Evolutionary conservation across 2,797 vertebrate genomes (phyloP).

Genomic region (Gobio occitaniae): DNA sequence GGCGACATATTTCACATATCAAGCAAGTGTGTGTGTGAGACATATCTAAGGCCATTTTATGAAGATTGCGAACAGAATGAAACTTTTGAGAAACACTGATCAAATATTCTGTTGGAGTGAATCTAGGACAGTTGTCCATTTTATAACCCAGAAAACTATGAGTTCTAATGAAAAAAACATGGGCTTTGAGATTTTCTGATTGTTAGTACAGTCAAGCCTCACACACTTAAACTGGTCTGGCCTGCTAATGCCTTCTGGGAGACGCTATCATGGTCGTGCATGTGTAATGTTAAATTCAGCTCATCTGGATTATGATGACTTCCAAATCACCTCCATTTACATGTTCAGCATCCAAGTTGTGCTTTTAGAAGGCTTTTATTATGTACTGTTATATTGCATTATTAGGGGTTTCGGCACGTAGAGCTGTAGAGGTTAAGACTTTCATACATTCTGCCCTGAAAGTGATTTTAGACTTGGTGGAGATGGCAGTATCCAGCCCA

Average conservation of each 20-base stretch:
- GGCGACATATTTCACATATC: not conserved
- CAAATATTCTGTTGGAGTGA: slow-evolving; percentile 23
- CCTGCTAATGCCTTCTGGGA: slow-evolving; percentile 34
- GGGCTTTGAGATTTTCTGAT: slow-evolving; percentile 20
- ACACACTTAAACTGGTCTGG: not conserved
- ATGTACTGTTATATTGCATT: not conserved
- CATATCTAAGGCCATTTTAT: not conserved
- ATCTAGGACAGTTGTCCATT: slow-evolving; percentile 32
- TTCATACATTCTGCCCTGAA: too few species aligned
- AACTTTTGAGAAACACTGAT: slow-evolving; percentile 31
- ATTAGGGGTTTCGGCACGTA: not conserved
- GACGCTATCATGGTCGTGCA: slow-evolving; percentile 8
- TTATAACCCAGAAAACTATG: slow-evolving; percentile 23
- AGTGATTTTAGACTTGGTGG: too few species aligned
- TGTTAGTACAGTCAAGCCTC: slow-evolving; percentile 32
- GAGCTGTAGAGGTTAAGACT: too few species aligned
- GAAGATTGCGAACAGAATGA: not conserved
- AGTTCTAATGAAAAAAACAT: slow-evolving; percentile 31
- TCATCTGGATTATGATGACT: not conserved
- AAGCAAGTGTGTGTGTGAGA: not conserved
- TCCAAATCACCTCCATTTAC: slow-evolving; percentile 1
- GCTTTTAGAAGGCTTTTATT: not conserved
- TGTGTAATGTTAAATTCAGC: slow-evolving; percentile 21
- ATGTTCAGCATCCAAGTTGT: not conserved
- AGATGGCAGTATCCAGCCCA: too few species aligned